Conservation (phyloP, 2,113 vertebrate species). For the Erinaceus europaeus region DNA sequence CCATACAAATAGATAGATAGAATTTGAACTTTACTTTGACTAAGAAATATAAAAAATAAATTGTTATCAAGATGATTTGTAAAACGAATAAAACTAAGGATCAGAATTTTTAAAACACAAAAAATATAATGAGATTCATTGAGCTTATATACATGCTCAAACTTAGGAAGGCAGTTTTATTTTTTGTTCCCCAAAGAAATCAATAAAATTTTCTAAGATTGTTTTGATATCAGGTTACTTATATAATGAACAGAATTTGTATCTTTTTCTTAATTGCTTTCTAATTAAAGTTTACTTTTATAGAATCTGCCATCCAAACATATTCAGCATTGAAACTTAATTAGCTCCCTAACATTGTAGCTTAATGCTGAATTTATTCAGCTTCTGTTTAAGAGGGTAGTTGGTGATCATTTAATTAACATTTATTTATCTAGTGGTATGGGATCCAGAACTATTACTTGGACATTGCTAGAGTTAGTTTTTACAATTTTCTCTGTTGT, state of each 20-base stretch:
- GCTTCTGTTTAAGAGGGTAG: background rate
- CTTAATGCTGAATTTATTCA: conserved; percentile 25
- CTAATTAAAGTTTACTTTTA: conserved; percentile 61
- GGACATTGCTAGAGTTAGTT: conserved; percentile 2
- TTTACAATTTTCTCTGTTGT: conserved; percentile 6
- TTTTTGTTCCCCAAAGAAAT: conserved; percentile 22
- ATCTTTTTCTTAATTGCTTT: conserved; percentile 39
- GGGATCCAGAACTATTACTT: conserved; percentile 26
- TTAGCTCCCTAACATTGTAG: conserved; percentile 39
- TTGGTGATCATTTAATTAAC: conserved; percentile 42
- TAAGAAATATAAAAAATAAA: conserved; percentile 39
- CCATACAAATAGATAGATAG: conserved; percentile 29
- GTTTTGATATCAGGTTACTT: conserved; percentile 47
- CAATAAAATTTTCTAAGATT: conserved; percentile 40
- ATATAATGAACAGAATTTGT: conserved; percentile 45
- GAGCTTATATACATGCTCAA: background rate
- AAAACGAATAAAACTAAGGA: conserved; percentile 56
- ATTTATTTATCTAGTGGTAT: conserved; percentile 16
- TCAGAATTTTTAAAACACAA: conserved; percentile 19
- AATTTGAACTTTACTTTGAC: conserved; percentile 32
- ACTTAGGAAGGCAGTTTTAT: conserved; percentile 54
- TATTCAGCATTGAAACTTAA: conserved; percentile 57
- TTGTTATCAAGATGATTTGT: conserved; percentile 38
- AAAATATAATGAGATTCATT: conserved; percentile 58
- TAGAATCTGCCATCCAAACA: conserved; percentile 14